phyloP scores from a whole-genome alignment of 2,888 invertebrate genomes.

The Lottia gigantea region DNA sequence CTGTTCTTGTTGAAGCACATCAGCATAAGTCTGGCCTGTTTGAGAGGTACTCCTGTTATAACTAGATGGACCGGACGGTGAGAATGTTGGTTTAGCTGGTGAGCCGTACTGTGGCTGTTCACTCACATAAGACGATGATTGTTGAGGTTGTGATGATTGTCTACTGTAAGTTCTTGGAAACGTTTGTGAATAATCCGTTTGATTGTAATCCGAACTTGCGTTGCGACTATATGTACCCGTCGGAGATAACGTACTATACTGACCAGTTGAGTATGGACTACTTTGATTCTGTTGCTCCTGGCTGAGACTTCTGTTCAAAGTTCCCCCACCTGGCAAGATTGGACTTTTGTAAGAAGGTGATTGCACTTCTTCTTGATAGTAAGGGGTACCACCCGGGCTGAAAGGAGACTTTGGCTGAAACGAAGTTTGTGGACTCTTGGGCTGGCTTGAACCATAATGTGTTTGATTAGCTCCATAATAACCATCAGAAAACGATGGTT shows the following conservation, averaged over 20 bases:
- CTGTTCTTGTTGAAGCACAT: constrained; percentile 9
- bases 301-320: not conserved
- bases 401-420: constrained; percentile 1
- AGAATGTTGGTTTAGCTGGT: constrained; percentile 10
- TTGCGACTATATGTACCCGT: constrained; percentile 18
- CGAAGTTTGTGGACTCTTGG: constrained; percentile 12
- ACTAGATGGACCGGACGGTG: not conserved
- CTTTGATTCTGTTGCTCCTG: not conserved
- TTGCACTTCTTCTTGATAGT: constrained; percentile 25
- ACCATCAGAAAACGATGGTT: not conserved
- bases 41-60: constrained; percentile 21
- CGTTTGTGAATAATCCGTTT: constrained; percentile 2
- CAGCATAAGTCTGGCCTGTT: constrained; percentile 13
- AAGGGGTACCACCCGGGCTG: constrained; percentile 15
- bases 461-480: constrained; percentile 12
- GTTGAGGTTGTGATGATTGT: constrained; percentile 6
- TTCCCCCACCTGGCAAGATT: constrained; percentile 7
- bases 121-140: not conserved
- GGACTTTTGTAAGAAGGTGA: constrained; percentile 29
- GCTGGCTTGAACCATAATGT: not conserved
- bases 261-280: constrained; percentile 14
- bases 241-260: constrained; percentile 27
- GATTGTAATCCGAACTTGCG: constrained; percentile 10
- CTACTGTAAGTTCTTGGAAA: constrained; percentile 13
- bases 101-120: not conserved